These are phyloP conservation scores for Menidia menidia DNA, from an alignment of 2,797 vertebrate species.

Conservation along the genomic window DNA sequence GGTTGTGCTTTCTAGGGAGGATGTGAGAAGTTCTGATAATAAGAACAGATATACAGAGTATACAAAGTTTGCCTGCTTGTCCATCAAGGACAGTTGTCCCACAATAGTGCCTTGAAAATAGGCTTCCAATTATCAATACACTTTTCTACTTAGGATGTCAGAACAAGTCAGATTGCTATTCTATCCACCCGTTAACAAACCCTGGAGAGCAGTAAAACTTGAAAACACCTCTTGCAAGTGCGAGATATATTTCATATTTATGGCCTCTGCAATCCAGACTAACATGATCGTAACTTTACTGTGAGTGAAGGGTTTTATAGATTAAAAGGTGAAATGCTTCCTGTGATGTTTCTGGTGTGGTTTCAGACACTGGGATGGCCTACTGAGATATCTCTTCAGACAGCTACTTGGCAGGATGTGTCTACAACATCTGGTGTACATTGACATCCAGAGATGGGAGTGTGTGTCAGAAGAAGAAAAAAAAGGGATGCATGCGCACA, in stretches of 20 bases:
- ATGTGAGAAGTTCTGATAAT: not conserved
- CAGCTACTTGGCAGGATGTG: slow-evolving; percentile 12
- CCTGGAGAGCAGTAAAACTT: not conserved
- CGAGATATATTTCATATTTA: not conserved
- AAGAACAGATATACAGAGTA: not conserved
- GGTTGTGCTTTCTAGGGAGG: not conserved
- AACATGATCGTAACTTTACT: slow-evolving; percentile 38
- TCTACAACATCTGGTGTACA: slow-evolving; percentile 15
- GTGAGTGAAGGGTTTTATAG: slow-evolving; percentile 29
- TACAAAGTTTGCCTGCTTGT: not conserved
- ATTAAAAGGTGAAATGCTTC: slow-evolving; percentile 29
- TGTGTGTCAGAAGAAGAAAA: slow-evolving; percentile 8
- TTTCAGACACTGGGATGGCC: slow-evolving; percentile 20
- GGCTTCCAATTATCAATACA: not conserved
- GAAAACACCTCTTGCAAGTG: not conserved
- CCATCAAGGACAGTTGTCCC: not conserved
- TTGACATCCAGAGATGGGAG: slow-evolving; percentile 2
- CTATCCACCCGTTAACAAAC: not conserved
- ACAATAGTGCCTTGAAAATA: too few species aligned
- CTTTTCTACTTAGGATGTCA: not conserved
- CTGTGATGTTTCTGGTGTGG: slow-evolving; percentile 33
- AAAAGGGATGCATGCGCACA: not conserved
- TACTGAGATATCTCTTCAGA: slow-evolving; percentile 16
- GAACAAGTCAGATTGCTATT: not conserved
- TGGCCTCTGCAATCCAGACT: not conserved